These are phyloP conservation scores for Cheilosia vernalis DNA, from an alignment of 2,888 invertebrate genomes.

Conservation along the genomic window DNA sequence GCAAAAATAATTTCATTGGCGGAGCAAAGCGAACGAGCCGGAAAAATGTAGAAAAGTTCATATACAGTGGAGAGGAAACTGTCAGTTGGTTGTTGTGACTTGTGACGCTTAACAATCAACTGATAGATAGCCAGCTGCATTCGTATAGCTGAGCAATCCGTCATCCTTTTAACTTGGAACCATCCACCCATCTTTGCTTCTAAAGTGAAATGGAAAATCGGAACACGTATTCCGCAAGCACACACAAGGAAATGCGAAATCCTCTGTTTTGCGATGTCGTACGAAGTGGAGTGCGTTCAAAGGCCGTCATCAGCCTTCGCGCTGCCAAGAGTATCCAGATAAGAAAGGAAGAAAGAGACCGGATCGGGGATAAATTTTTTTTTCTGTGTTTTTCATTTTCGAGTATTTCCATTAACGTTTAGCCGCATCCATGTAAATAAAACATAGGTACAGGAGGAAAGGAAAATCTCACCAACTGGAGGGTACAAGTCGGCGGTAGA, in stretches of 20 bases:
- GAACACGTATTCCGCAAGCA: neutral
- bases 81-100: neutral
- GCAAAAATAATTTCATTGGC: constrained; percentile 48
- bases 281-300: constrained; percentile 7
- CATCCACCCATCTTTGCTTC: neutral
- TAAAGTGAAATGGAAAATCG: constrained; percentile 1
- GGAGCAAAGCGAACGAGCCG: neutral
- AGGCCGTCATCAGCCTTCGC: constrained; percentile 1
- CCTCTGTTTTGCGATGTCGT: constrained; percentile 4
- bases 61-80: constrained; percentile 1
- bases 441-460: constrained; percentile 22
- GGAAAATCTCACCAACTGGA: neutral
- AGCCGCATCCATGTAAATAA: constrained; percentile 54
- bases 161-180: constrained; percentile 21
- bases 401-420: constrained; percentile 52
- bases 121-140: neutral
- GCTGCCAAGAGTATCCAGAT: neutral
- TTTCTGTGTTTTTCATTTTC: constrained; percentile 29
- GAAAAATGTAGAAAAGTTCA: constrained; percentile 4
- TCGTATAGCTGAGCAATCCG: constrained; percentile 20
- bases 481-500: neutral
- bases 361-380: neutral
- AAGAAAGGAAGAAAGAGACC: neutral
- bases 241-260: neutral
- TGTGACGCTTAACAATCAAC: neutral